Evolutionary conservation across 2,888 invertebrate species (phyloP), one percentile per base, ranked within the genome.

Genomic region (Caenorhabditis becei): DNA sequence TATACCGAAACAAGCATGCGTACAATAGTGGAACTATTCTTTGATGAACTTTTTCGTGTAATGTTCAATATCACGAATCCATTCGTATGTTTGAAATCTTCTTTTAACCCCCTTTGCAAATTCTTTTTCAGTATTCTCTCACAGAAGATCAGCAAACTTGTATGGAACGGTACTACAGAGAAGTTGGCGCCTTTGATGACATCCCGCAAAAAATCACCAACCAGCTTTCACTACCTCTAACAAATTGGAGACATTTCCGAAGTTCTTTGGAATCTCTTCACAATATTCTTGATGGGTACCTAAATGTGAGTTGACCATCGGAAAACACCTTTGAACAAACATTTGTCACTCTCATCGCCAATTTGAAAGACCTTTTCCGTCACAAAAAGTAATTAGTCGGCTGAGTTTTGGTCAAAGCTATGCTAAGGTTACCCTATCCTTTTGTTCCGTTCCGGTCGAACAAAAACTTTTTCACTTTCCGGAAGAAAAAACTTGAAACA

Each of bases 31-130:
- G 49, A 72, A n/a, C 7, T 67, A 14, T 81, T 81, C 44, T 81
- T 81, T 14, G 72, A 81, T 58, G 61, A 77, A 58, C 67, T 81
- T 23, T 81, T 81, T 18, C 67, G 61, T 26, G 72, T 81, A 0
- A 61, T 81, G 59, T 81, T 77, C 49, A 70, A 28, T n/a, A 58
- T 81, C 7, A 51, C 81, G 1, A 81, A 81, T 53, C 81, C 81
- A 62, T 81, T 81, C 51, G 81, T 81, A 69, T 67, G 77, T 61
- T 69, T 35, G 51, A 7, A 20, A 7, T 18, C 3, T 5, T 5
- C 35, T 3, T 5, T 51, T 11, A 24, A 24, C 11, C 20, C 37
- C 8, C 16, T 26, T 18, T 26, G 26, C 44, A n/a, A 24, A 0
- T 35, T 37, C 0, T 11, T 37, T 72, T 80, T 28, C 58, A 81